A percentile compares a stretch with the other conserved stretches of the same genome.
These are phyloP conservation scores for Petromus typicus DNA, from an alignment of 2,113 vertebrate species.

Conservation along the genomic window DNA sequence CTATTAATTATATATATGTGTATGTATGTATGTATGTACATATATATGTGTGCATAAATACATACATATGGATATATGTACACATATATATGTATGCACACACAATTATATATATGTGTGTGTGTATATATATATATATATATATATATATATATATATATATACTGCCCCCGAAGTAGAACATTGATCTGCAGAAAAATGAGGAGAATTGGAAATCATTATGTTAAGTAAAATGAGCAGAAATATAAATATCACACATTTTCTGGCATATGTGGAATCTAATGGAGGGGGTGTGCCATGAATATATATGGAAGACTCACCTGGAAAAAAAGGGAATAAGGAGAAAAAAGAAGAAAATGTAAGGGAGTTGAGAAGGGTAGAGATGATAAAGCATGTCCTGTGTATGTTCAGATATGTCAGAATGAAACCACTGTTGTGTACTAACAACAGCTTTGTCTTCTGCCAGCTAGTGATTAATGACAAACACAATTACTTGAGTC, in stretches of 20 bases:
- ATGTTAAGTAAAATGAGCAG: neutral
- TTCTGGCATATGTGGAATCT: neutral
- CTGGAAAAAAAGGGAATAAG: neutral
- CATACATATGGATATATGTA: too few species aligned
- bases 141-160: too few species aligned
- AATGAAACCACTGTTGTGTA: neutral
- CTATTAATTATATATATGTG: too few species aligned
- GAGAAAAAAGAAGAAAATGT: neutral
- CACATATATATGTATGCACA: too few species aligned
- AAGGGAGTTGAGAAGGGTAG: neutral
- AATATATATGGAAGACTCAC: neutral
- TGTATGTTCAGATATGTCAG: neutral
- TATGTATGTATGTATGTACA: too few species aligned
- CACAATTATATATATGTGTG: too few species aligned
- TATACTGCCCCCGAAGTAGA: neutral
- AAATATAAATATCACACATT: neutral
- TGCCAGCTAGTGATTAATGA: neutral
- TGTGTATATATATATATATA: too few species aligned
- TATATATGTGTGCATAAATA: too few species aligned
- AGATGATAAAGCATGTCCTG: neutral
- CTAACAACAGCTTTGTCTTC: constrained; percentile 13
- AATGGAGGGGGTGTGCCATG: neutral
- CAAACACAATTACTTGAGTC: neutral
- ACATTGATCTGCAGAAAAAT: neutral
- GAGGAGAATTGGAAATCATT: neutral